Percentiles rank a stretch among this genome's conserved stretches.
These are phyloP conservation scores for Hoplias malabaricus DNA, from an alignment of 2,113 vertebrate species.

Conservation along the genomic window DNA sequence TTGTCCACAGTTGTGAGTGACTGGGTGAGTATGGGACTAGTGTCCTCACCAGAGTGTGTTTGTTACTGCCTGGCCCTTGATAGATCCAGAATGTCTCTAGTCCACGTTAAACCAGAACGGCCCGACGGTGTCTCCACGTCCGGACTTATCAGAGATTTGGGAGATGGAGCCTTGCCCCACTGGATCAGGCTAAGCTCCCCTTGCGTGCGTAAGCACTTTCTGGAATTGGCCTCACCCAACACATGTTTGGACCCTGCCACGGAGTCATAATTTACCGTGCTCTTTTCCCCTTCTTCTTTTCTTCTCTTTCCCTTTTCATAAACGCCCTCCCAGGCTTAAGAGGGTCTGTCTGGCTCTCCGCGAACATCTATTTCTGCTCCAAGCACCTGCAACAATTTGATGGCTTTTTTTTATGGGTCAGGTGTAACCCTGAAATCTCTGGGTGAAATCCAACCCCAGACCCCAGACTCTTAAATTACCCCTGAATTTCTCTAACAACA, in stretches of 20 bases:
- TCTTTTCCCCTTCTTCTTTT: neutral
- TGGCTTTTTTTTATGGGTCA: constrained; percentile 24
- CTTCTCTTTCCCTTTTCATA: neutral
- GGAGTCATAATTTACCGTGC: constrained; percentile 28
- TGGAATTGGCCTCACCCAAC: constrained; percentile 23
- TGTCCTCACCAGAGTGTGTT: too few species aligned
- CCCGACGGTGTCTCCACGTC: neutral
- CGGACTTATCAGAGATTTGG: constrained; percentile 20
- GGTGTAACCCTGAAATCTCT: constrained; percentile 20
- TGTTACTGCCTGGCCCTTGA: too few species aligned
- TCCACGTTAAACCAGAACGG: neutral
- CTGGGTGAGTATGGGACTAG: too few species aligned
- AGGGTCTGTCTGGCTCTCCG: constrained; percentile 5
- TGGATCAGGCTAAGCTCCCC: constrained; percentile 33
- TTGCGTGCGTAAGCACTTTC: constrained; percentile 36
- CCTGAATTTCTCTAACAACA: constrained; percentile 3
- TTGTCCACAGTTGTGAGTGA: too few species aligned
- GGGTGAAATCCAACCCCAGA: neutral
- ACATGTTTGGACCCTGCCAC: constrained; percentile 39
- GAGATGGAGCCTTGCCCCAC: constrained; percentile 29
- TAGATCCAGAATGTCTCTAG: neutral
- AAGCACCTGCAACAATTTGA: constrained; percentile 45
- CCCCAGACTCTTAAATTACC: constrained; percentile 15
- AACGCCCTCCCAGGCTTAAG: constrained; percentile 15
- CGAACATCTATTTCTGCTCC: constrained; percentile 32